Evolutionary conservation across 2,888 invertebrate species (phyloP), one percentile per base, ranked within the genome.

Genomic region (Syrista parreyssii): DNA sequence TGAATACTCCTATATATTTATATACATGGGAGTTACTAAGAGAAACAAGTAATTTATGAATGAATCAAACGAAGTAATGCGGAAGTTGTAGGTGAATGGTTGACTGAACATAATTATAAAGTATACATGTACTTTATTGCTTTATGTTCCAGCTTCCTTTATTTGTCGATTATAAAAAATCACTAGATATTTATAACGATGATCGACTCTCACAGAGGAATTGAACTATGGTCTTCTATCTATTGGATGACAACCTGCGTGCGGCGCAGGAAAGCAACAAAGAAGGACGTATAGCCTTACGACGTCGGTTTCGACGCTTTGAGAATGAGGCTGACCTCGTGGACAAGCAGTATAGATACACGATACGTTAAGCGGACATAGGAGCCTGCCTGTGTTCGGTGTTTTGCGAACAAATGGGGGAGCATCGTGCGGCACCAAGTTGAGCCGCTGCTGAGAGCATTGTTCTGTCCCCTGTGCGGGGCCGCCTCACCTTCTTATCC

Each of bases 371-470:
- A 78, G 79, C 74, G 76, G 82, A 82, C 81, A 78, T 84, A 87
- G 84, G 85, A 84, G 84, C 84, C 83, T 83, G 79, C 79, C 82
- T 85, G 86, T 86, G 87, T 87, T 87, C 88, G 88, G 90, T 88
- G 90, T 90, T 90, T 89, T 83, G 87, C 86, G 90, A 90, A 91
- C 91, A 91, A 91, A 91, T 91, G 89, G 89, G 89, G 86, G 89
- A 89, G 88, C 88, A 86, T 87, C 85, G 84, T 81, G 82, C 87
- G 86, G 88, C 86, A 87, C 86, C 86, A 82, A 82, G 81, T 80
- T 33, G 73, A 85, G 84, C 84, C 83, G 84, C 84, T 80, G 83
- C 85, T 83, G 83, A 83, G 85, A 86, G 88, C 89, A 90, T 90
- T 90, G 90, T 90, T 88, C 88, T 86, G 85, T 85, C 84, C 82